Evolutionary conservation across 1,140 invertebrate genomes (phyloP).

Genomic region (Chymomyza costata): DNA sequence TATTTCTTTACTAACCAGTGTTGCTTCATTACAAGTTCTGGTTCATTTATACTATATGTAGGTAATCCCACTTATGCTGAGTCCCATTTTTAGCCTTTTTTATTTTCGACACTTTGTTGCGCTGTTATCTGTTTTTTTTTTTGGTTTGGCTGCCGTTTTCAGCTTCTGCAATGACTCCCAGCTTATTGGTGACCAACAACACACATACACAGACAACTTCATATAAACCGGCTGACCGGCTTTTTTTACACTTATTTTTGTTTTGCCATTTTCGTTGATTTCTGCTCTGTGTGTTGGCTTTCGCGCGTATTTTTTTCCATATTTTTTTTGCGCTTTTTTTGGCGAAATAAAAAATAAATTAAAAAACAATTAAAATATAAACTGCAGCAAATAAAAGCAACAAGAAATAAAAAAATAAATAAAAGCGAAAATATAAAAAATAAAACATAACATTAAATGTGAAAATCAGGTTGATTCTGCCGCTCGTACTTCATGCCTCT

Average conservation of each 20-base stretch:
- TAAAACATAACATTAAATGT: constrained; percentile 41
- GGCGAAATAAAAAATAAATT: constrained; percentile 66
- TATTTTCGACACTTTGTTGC: constrained; percentile 55
- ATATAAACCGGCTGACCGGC: constrained; percentile 44
- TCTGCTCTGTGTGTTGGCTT: constrained; percentile 40
- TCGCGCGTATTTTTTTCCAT: constrained; percentile 43
- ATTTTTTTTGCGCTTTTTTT: constrained; percentile 55
- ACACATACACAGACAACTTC: constrained; percentile 7
- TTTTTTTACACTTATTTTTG: constrained; percentile 53
- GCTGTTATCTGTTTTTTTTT: constrained; percentile 23
- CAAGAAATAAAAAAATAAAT: constrained; percentile 12
- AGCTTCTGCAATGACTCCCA: constrained; percentile 40
- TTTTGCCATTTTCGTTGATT: constrained; percentile 47
- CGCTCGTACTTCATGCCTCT: constrained; percentile 19
- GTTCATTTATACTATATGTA: too few relatives aligned
- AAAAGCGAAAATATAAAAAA: constrained; percentile 5
- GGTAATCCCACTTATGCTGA: too few relatives aligned
- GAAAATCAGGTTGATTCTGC: constrained; percentile 59
- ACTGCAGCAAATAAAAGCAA: constrained; percentile 36
- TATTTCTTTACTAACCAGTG: too few relatives aligned
- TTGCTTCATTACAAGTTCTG: too few relatives aligned
- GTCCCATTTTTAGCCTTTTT: constrained; percentile 44
- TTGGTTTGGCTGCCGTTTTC: constrained; percentile 33
- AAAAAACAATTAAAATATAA: constrained; percentile 70
- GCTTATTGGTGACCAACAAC: constrained; percentile 54